Conservation (phyloP, 2,797 vertebrate species). For the Gila robusta region DNA sequence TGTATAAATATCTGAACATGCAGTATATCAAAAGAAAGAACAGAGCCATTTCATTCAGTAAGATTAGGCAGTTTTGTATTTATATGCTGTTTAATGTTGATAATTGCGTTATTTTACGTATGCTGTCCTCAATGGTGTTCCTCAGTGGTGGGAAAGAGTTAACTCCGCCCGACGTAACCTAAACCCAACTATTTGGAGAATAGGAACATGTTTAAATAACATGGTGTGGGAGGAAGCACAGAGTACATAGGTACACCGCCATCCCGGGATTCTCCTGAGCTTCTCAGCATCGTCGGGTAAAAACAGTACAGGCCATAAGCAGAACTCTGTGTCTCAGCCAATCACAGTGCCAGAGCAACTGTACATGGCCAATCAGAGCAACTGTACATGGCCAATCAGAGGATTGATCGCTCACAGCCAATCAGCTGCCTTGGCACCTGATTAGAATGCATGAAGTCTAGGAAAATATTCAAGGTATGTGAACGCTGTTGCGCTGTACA, state of each 20-base stretch:
- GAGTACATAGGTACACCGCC: neutral
- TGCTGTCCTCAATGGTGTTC: too few relatives aligned
- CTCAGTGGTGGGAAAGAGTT: too few relatives aligned
- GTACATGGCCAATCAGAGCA: neutral
- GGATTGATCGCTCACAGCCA: slow-evolving; percentile 12
- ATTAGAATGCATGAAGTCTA: neutral
- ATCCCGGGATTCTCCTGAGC: slow-evolving; percentile 27
- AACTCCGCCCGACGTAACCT: too few relatives aligned
- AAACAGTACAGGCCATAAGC: slow-evolving; percentile 39
- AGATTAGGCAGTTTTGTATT: too few relatives aligned
- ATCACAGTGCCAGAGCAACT: neutral
- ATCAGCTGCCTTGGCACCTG: slow-evolving; percentile 35
- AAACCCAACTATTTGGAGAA: too few relatives aligned
- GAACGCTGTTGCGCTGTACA: slow-evolving; percentile 23
- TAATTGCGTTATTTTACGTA: too few relatives aligned
- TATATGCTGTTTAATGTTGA: too few relatives aligned
- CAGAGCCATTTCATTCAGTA: too few relatives aligned
- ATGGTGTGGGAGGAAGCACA: too few relatives aligned
- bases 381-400: slow-evolving; percentile 14
- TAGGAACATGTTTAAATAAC: slow-evolving; percentile 11
- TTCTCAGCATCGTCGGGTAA: slow-evolving; percentile 39
- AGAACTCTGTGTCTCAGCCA: slow-evolving; percentile 33
- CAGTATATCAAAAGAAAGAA: too few relatives aligned
- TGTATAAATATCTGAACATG: too few relatives aligned
- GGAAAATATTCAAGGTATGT: slow-evolving; percentile 21